Conservation (phyloP, 2,888 invertebrate species). For the Thereva unica region DNA sequence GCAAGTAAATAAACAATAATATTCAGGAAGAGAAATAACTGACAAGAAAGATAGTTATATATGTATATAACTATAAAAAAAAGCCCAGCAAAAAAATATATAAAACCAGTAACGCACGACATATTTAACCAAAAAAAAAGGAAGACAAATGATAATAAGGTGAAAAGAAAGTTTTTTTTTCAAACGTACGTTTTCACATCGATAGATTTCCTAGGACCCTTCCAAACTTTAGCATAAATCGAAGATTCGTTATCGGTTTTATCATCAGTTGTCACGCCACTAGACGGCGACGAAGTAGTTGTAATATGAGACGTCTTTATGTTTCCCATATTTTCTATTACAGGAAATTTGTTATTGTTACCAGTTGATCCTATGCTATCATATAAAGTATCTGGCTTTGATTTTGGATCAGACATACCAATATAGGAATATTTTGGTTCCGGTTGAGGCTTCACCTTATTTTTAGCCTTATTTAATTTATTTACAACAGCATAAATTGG, state of each 20-base stretch:
- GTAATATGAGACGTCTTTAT: constrained; percentile 43
- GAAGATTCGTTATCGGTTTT: constrained; percentile 48
- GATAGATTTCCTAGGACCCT: constrained; percentile 57
- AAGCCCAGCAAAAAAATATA: too few species aligned
- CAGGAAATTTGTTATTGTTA: constrained; percentile 43
- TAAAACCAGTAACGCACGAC: too few species aligned
- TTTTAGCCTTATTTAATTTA: constrained; percentile 57
- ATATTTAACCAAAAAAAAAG: too few species aligned
- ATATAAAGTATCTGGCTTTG: constrained; percentile 39
- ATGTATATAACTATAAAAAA: too few species aligned
- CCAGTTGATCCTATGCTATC: constrained; percentile 37
- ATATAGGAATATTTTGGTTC: constrained; percentile 50
- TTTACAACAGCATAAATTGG: constrained; percentile 59
- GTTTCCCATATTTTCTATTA: constrained; percentile 44
- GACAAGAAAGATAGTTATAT: too few species aligned
- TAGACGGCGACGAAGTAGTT: constrained; percentile 12
- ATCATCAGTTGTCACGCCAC: constrained; percentile 40
- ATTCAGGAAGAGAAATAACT: too few species aligned
- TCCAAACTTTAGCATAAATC: constrained; percentile 59
- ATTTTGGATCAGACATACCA: constrained; percentile 49
- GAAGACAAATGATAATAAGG: too few species aligned
- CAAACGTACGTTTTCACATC: constrained; percentile 57
- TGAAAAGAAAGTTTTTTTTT: too few species aligned
- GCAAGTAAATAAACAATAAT: too few species aligned
- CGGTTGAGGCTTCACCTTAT: constrained; percentile 49